Evolutionary conservation across 2,797 vertebrate genomes (phyloP).

Genomic region (Myotis vivesi): DNA sequence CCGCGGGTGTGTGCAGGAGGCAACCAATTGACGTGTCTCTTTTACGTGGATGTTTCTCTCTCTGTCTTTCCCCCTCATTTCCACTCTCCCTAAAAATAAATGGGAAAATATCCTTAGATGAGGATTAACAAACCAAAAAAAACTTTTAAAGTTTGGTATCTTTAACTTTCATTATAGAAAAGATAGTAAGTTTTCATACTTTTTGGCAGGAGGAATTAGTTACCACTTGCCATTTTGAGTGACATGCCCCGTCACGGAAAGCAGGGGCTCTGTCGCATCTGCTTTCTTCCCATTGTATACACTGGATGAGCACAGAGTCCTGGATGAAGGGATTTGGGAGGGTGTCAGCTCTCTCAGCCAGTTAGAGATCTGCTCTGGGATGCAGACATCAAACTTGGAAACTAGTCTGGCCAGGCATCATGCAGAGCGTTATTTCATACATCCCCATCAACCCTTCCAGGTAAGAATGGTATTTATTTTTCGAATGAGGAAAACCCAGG

Average conservation of each 20-base stretch:
- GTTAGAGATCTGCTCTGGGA: background rate
- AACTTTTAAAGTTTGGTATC: background rate
- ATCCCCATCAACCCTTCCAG: background rate
- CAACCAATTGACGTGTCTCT: no score
- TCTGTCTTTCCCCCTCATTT: no score
- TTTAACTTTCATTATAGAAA: background rate
- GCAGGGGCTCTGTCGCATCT: no score
- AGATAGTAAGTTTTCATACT: background rate
- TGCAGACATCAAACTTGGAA: background rate
- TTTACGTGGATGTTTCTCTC: no score
- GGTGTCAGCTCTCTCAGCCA: background rate
- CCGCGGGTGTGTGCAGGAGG: no score
- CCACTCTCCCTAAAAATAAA: no score
- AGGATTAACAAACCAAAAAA: no score
- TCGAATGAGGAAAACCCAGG: background rate
- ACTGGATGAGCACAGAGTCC: background rate
- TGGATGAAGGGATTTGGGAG: accelerated
- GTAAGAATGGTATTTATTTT: background rate
- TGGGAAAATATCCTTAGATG: no score
- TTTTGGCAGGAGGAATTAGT: background rate
- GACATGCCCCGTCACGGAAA: background rate
- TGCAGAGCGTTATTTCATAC: background rate
- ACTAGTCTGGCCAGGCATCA: background rate
- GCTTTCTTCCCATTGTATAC: background rate
- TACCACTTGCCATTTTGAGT: background rate